These are phyloP conservation scores for Amiota communis DNA, from an alignment of 2,888 invertebrate genomes.

Conservation along the genomic window DNA sequence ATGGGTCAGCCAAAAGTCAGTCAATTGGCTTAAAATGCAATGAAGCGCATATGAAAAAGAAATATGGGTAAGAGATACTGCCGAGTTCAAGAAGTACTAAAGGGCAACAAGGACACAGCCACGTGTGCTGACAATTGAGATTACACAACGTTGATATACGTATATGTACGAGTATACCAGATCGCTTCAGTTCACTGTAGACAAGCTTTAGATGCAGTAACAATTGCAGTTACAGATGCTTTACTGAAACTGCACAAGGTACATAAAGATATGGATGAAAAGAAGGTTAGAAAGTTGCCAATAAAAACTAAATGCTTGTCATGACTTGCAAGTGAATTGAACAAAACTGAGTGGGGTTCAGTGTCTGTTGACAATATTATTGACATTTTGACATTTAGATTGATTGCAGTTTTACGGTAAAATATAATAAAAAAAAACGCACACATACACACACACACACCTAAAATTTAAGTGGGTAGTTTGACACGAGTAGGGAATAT, in stretches of 20 bases:
- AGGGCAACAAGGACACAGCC: not conserved
- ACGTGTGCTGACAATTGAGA: constrained; percentile 8
- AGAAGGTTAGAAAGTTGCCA: not conserved
- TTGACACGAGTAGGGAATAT: not conserved
- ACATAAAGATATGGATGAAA: too few species aligned
- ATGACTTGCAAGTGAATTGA: not conserved
- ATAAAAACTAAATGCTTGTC: constrained; percentile 13
- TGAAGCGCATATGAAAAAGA: not conserved
- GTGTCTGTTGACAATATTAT: constrained; percentile 58
- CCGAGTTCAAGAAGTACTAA: not conserved
- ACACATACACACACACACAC: not conserved
- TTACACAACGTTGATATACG: not conserved
- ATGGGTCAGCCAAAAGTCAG: constrained; percentile 18
- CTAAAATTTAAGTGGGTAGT: not conserved
- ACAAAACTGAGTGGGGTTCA: not conserved
- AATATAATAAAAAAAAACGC: not conserved
- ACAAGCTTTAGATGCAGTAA: too few species aligned
- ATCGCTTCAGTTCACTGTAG: too few species aligned
- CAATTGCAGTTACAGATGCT: too few species aligned
- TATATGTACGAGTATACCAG: too few species aligned
- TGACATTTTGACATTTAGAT: constrained; percentile 62
- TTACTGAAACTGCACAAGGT: too few species aligned
- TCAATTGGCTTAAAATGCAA: not conserved
- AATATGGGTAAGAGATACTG: too few species aligned
- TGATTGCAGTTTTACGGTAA: constrained; percentile 55